These are phyloP conservation scores for Philonicus albiceps DNA, from an alignment of 2,888 invertebrate genomes.

Conservation along the genomic window DNA sequence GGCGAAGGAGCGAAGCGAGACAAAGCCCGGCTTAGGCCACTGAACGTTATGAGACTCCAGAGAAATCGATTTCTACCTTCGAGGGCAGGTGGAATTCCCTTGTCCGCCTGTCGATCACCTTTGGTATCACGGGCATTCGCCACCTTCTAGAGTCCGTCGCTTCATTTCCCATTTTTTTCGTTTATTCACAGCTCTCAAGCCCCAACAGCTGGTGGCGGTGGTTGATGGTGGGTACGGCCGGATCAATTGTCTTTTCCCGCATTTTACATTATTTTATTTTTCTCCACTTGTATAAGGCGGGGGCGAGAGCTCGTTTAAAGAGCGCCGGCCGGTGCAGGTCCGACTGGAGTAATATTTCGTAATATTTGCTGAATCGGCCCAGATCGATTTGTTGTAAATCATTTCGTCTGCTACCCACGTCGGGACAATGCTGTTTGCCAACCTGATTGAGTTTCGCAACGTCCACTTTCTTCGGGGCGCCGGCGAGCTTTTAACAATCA, in stretches of 20 bases:
- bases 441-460: slow-evolving; percentile 22
- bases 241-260: slow-evolving; percentile 16
- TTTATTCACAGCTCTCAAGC: not conserved
- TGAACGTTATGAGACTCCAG: not conserved
- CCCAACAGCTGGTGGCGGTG: not conserved
- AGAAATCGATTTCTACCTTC: slow-evolving; percentile 3
- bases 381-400: slow-evolving; percentile 7
- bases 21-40: not conserved
- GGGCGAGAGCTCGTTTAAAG: not conserved
- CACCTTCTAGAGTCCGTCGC: not conserved
- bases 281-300: not conserved
- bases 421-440: not conserved
- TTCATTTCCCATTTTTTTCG: not conserved
- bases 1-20: not conserved
- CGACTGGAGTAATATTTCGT: not conserved
- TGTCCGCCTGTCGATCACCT: not conserved
- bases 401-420: not conserved
- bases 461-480: slow-evolving; percentile 21
- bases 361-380: slow-evolving; percentile 10
- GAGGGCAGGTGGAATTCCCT: slow-evolving; percentile 12
- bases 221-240: not conserved
- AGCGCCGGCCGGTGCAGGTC: not conserved
- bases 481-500: not conserved
- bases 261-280: not conserved
- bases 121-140: not conserved